Evolutionary conservation across 2,113 vertebrate genomes (phyloP), one percentile per base, ranked within the genome.

Genomic region (Todiramphus saurophagus): DNA sequence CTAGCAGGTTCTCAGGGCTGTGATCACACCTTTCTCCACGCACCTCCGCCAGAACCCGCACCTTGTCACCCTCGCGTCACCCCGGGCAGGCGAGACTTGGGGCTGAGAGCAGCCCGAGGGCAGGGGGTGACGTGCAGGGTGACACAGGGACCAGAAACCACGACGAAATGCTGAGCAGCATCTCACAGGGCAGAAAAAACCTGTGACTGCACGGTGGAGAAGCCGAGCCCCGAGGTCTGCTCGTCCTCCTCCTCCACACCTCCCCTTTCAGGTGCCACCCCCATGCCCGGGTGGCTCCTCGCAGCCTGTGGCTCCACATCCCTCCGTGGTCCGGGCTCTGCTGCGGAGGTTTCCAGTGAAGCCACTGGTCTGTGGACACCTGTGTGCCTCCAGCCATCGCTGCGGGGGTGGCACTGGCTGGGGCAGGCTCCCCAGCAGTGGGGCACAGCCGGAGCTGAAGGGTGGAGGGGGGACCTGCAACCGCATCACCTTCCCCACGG

Each of bases 191-290:
- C 59, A 8, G 53, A 67, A 53, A 43, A 6, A 44, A 51, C 50
- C 73, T 1, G 7, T 2, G 11, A 4, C 13, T 4, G 27, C 11
- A 0, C n/a, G 3, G 14, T 0, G 9, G 46, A 51, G 56, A 13
- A 35, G n/a, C 64, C 1, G 9, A 83, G 39, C 11, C 41, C n/a
- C 0, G 2, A 23, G 53, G 27, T 55, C 11, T 33, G 39, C 10
- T 25, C 6, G 2, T 14, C 69, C 64, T n/a, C 15, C 39, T 24
- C 5, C 28, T 35, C 48, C n/a, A 20, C 3, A 4, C n/a, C 31
- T 2, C 11, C 31, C 7, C 3, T 4, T 21, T 4, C 7, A 2
- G 25, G 25, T 33, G 23, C 43, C 63, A 14, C 9, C 58, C 55
- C 27, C 1, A 12, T 3, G 19, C 9, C 56, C 7, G 1, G 18